A percentile compares a stretch with the other conserved stretches of the same genome.
Conservation (phyloP, 2,797 vertebrate genomes). For the Sphenodon punctatus region DNA sequence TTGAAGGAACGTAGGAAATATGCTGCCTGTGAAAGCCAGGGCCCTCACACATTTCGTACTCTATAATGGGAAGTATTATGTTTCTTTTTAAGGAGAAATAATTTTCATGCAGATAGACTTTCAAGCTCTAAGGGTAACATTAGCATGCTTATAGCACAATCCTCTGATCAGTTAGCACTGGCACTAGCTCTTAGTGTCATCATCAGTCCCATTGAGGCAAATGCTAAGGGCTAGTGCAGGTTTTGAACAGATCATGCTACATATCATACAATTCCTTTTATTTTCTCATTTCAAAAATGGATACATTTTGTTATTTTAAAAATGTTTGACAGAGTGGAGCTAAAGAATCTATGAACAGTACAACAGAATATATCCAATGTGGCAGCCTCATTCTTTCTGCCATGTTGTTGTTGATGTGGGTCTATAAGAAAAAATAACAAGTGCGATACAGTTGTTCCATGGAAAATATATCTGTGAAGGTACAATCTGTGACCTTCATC, state of each 20-base stretch:
- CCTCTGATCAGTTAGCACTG: no score
- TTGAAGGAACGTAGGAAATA: not conserved
- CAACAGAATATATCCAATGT: not conserved
- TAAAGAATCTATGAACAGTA: not conserved
- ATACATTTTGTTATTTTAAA: not conserved
- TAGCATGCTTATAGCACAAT: fast-evolving
- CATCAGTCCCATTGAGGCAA: no score
- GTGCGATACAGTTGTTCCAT: slow-evolving; percentile 5
- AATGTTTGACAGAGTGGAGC: not conserved
- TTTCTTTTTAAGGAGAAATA: not conserved
- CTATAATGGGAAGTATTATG: not conserved
- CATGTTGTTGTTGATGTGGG: not conserved
- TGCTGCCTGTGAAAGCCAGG: not conserved
- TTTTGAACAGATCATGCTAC: no score
- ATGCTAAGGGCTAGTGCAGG: no score
- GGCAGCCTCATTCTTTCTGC: not conserved
- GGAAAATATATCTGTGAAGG: not conserved
- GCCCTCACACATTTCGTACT: not conserved
- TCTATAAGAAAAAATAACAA: not conserved
- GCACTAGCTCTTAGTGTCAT: no score
- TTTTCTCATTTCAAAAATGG: not conserved
- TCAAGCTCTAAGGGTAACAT: not conserved
- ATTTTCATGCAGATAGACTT: not conserved
- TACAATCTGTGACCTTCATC: not conserved
- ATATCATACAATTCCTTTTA: not conserved